These are phyloP conservation scores for Nesoenas mayeri DNA, from an alignment of 2,113 vertebrate species.

Conservation along the genomic window DNA sequence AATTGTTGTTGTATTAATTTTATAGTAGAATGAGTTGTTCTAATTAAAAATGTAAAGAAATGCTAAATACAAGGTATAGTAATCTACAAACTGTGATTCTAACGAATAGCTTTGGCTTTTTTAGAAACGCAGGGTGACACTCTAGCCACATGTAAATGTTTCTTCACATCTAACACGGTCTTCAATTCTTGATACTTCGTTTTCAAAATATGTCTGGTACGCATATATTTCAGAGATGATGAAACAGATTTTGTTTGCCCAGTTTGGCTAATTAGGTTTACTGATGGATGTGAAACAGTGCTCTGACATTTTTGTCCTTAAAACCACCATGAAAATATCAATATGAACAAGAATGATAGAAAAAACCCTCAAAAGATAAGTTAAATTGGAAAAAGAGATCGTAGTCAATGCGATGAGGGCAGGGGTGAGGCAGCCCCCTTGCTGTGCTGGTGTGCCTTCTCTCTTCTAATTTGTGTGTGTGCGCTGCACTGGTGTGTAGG, in stretches of 20 bases:
- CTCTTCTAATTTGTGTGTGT: neutral
- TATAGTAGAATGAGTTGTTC: neutral
- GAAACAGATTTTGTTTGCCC: neutral
- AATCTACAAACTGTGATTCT: neutral
- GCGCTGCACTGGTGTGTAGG: neutral
- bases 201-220: neutral
- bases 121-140: neutral
- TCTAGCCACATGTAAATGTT: neutral
- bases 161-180: neutral
- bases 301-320: neutral
- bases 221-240: neutral
- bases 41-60: neutral
- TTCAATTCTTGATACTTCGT: neutral
- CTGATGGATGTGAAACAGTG: neutral
- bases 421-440: neutral
- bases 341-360: neutral
- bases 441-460: neutral
- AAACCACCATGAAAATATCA: neutral
- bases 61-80: neutral
- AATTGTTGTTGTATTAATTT: neutral
- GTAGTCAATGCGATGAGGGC: neutral
- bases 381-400: neutral
- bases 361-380: neutral
- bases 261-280: neutral
- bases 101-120: neutral